Evolutionary conservation across 2,888 invertebrate genomes (phyloP).

Genomic region (Heteromurus nitidus): DNA sequence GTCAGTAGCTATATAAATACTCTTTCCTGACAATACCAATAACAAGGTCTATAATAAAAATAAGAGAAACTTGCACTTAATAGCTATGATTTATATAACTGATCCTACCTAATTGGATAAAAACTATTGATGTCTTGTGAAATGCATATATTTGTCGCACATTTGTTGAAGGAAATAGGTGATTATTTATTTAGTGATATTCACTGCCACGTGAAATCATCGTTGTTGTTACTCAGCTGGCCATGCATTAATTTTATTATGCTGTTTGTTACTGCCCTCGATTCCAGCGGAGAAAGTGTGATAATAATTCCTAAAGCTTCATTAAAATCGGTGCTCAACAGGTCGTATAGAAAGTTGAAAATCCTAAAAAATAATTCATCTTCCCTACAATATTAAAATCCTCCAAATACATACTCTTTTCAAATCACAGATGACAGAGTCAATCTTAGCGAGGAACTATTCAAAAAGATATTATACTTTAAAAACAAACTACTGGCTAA

Average conservation of each 20-base stretch:
- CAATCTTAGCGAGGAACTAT: conserved; percentile 47
- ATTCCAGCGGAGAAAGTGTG: background rate
- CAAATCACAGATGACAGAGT: conserved; percentile 61
- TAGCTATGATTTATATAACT: background rate
- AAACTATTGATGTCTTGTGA: conserved; percentile 49
- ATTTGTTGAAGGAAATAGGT: conserved; percentile 36
- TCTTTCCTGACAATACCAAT: background rate
- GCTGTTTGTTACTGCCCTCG: too few relatives aligned
- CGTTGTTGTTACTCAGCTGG: conserved; percentile 31
- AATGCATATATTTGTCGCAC: conserved; percentile 48
- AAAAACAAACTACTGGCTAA: conserved; percentile 47
- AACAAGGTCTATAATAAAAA: conserved; percentile 36
- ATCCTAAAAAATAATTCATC: conserved; percentile 53
- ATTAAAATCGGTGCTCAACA: conserved; percentile 51
- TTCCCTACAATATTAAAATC: conserved; percentile 45
- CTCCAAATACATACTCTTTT: conserved; percentile 36
- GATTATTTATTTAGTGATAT: conserved; percentile 28
- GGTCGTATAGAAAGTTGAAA: conserved; percentile 52
- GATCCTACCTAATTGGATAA: too few relatives aligned
- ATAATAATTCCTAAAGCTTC: conserved; percentile 34
- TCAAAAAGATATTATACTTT: conserved; percentile 23
- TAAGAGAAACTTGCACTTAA: conserved; percentile 27
- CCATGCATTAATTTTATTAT: conserved; percentile 11
- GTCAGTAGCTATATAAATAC: conserved; percentile 53
- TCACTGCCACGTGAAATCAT: conserved; percentile 22